A percentile compares a stretch with the other conserved stretches of the same genome.
Conservation (phyloP, 2,888 invertebrate genomes). For the Chalcosyrphus nemorum region DNA sequence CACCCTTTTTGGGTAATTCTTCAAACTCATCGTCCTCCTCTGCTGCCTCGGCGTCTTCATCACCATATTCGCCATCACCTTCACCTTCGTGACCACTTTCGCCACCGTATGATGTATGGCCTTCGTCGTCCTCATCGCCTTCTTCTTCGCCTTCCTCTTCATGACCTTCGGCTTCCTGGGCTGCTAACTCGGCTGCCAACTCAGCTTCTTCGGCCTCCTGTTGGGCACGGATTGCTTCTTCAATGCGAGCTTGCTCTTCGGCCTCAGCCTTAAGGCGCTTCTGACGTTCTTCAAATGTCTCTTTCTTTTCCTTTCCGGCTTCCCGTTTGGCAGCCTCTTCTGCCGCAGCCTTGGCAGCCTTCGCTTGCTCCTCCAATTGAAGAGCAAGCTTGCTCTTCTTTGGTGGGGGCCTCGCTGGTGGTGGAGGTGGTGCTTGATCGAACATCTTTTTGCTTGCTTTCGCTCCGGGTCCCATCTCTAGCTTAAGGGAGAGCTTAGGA, state of each 20-base stretch:
- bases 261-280: constrained; percentile 79
- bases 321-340: constrained; percentile 78
- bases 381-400: constrained; percentile 80
- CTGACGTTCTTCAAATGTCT: constrained; percentile 80
- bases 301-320: constrained; percentile 78
- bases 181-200: constrained; percentile 75
- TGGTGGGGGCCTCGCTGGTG: constrained; percentile 80
- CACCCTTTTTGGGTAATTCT: constrained; percentile 68
- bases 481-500: constrained; percentile 80
- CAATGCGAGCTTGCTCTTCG: constrained; percentile 78
- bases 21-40: constrained; percentile 76
- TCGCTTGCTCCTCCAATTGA: constrained; percentile 81
- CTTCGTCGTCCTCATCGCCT: constrained; percentile 74
- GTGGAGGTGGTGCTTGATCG: constrained; percentile 77
- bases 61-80: constrained; percentile 72
- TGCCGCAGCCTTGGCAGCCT: constrained; percentile 79
- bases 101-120: constrained; percentile 72
- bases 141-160: constrained; percentile 76
- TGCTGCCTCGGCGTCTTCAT: constrained; percentile 73
- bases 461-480: constrained; percentile 80
- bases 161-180: constrained; percentile 72
- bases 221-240: constrained; percentile 78
- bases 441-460: constrained; percentile 81
- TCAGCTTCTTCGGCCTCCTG: constrained; percentile 78
- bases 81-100: constrained; percentile 74